These are phyloP conservation scores for Leucoraja ocellata DNA, from an alignment of 2,797 vertebrate genomes.

Conservation along the genomic window DNA sequence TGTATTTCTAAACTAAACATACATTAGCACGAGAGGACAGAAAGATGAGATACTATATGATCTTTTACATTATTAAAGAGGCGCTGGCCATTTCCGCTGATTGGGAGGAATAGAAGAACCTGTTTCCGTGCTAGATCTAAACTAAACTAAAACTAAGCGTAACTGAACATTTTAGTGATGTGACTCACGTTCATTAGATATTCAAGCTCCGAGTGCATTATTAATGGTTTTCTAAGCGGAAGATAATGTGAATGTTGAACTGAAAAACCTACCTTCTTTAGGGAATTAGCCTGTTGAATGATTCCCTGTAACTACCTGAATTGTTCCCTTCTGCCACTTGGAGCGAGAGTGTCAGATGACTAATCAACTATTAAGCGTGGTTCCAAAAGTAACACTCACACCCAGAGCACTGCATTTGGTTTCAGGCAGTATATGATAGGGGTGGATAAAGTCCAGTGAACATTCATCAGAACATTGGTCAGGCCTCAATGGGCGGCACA, in stretches of 20 bases:
- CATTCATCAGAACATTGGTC: not conserved
- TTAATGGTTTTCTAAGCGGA: slow-evolving; percentile 17
- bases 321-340: not conserved
- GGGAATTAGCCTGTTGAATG: not conserved
- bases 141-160: too few relatives aligned
- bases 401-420: not conserved
- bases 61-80: too few relatives aligned
- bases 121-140: too few relatives aligned
- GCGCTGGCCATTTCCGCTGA: too few relatives aligned
- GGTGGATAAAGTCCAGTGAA: too few relatives aligned
- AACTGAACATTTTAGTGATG: not conserved
- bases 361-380: too few relatives aligned
- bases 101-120: too few relatives aligned
- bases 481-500: too few relatives aligned
- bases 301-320: not conserved
- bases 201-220: slow-evolving; percentile 14
- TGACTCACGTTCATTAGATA: slow-evolving; percentile 17
- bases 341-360: not conserved
- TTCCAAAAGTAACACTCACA: too few relatives aligned
- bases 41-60: too few relatives aligned
- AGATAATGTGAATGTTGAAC: slow-evolving; percentile 13
- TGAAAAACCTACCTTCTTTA: not conserved
- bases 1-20: too few relatives aligned
- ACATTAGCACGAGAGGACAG: too few relatives aligned
- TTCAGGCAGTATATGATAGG: not conserved